These are phyloP conservation scores for Onychomys leucogaster DNA, from an alignment of 2,797 vertebrate genomes.

Conservation along the genomic window DNA sequence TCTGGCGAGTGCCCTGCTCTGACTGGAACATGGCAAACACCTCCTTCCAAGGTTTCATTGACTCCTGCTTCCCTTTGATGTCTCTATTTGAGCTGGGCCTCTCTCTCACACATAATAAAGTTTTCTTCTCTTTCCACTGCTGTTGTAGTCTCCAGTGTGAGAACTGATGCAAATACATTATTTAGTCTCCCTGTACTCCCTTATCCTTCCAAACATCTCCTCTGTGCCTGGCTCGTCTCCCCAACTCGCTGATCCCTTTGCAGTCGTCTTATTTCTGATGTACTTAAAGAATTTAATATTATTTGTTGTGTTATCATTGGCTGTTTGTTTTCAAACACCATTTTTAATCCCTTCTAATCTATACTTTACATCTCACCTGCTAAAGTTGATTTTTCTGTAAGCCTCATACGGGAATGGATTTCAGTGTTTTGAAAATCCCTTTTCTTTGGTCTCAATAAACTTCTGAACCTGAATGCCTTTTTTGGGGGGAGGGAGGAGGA, in stretches of 20 bases:
- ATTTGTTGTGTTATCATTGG: conserved; percentile 74
- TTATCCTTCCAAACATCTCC: conserved; percentile 78
- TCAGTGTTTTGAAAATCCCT: conserved; percentile 76
- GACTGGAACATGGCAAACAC: conserved; percentile 40
- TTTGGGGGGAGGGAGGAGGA: too few relatives aligned
- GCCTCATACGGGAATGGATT: conserved; percentile 68
- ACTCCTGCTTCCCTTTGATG: conserved; percentile 64
- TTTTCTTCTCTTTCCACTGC: conserved; percentile 39
- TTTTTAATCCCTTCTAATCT: conserved; percentile 75
- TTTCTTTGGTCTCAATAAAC: conserved; percentile 73
- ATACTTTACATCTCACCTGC: conserved; percentile 69
- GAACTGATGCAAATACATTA: conserved; percentile 79
- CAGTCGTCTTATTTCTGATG: conserved; percentile 75
- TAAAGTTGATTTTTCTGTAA: conserved; percentile 82
- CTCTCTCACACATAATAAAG: conserved; percentile 59
- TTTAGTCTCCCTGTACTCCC: conserved; percentile 72
- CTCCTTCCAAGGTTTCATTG: conserved; percentile 4
- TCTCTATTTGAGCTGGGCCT: conserved; percentile 71
- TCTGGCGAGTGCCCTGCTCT: conserved; percentile 23
- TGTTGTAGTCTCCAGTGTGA: conserved; percentile 73
- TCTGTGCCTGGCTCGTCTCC: conserved; percentile 64
- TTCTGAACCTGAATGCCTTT: conserved; percentile 68
- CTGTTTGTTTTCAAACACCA: conserved; percentile 78
- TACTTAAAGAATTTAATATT: conserved; percentile 81
- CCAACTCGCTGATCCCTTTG: conserved; percentile 64